phyloP scores from a whole-genome alignment of 2,113 vertebrate species.

The Rhinichthys klamathensis region DNA sequence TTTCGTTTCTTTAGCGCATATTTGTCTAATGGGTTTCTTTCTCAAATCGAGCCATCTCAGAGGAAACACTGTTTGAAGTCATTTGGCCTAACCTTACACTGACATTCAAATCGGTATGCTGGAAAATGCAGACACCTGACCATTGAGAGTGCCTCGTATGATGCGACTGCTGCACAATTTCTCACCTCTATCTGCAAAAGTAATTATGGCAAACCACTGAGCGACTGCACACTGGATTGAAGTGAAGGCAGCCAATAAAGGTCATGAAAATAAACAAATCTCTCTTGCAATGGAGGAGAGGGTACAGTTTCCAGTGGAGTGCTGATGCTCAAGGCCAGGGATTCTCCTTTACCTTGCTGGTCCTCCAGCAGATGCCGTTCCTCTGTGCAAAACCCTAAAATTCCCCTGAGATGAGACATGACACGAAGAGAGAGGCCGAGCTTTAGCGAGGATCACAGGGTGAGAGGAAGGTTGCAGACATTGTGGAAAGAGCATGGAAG shows the following conservation, averaged over 20 bases:
- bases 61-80: slow-evolving; percentile 38
- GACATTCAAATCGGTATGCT: slow-evolving; percentile 70
- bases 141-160: slow-evolving; percentile 59
- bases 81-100: slow-evolving; percentile 73
- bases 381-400: background rate
- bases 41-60: background rate
- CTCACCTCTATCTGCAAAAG: slow-evolving; percentile 77
- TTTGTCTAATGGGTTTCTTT: background rate
- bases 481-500: slow-evolving; percentile 20
- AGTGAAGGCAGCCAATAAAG: slow-evolving; percentile 63
- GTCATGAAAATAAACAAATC: slow-evolving; percentile 70
- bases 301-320: slow-evolving; percentile 65
- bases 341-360: slow-evolving; percentile 14
- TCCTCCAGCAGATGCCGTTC: slow-evolving; percentile 14
- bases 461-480: slow-evolving; percentile 16
- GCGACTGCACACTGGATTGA: slow-evolving; percentile 64
- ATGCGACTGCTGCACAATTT: slow-evolving; percentile 72
- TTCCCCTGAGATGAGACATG: slow-evolving; percentile 23
- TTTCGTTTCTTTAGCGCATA: background rate
- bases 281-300: slow-evolving; percentile 66
- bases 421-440: slow-evolving; percentile 8
- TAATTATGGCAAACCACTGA: slow-evolving; percentile 73
- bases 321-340: slow-evolving; percentile 49
- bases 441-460: background rate
- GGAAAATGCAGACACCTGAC: slow-evolving; percentile 58